Evolutionary conservation across 2,888 invertebrate species (phyloP), one percentile per base, ranked within the genome.

Genomic region (Micoletzkya japonica): DNA sequence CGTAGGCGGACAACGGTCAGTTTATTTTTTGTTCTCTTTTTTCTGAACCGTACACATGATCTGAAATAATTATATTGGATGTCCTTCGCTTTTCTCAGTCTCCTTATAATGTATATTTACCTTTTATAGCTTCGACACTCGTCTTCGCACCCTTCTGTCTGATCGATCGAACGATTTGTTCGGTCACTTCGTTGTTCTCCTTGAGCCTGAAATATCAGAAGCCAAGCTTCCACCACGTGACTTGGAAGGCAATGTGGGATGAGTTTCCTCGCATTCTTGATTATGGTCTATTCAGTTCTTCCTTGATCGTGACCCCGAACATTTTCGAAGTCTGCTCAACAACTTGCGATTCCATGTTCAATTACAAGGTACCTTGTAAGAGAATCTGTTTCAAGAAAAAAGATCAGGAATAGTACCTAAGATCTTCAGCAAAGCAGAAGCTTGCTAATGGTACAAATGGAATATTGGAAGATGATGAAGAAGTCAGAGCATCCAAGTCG

Each of bases 241-340:
- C 36, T 44, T 36, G n/a, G 67, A 67, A 2, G 67, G 67, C 54
- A 57, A 57, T 67, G 67, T 67, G n/a, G n/a, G 67, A 54, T 54
- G 10, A 52, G 52, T 52, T 7, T 17, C 52, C 52, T n/a, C 6
- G 24, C 4, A 52, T 52, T 52, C 4, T 28, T 57, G 2, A 57
- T 30, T 30, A 30, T 30, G n/a, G 30, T 34, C n/a, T 44, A 7
- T 66, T 54, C 52, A 71, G 71, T 72, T 68, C 68, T 72, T 72
- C 52, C 61, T 72, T 2, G 72, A 72, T 49, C 72, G 72, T 49
- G 72, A 72, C 37, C 72, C 72, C 24, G 72, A 72, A 49, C 60
- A 72, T 52, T 72, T 72, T 58, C 72, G 72, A 0, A 68, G 68
- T 17, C 68, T 72, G n/a, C 72, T 72, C 30, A 72, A 72, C 50